Conservation (phyloP, 2,888 invertebrate species). For the Dascillus cervinus region DNA sequence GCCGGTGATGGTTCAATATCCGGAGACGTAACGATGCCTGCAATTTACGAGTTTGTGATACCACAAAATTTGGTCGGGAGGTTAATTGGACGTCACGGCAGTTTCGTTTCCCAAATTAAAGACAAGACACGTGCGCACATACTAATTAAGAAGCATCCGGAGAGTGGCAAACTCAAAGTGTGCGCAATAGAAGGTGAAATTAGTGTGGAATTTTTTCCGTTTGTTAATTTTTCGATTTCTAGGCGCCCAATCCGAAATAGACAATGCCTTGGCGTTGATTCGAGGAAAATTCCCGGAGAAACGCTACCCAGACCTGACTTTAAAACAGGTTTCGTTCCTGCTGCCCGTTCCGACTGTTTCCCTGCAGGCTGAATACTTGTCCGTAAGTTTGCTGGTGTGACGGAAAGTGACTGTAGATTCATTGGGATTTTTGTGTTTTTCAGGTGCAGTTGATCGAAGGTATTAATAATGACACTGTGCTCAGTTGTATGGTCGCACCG, state of each 20-base stretch:
- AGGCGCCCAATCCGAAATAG: constrained; percentile 72
- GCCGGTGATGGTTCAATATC: constrained; percentile 43
- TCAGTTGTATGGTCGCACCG: constrained; percentile 79
- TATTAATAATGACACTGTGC: constrained; percentile 85
- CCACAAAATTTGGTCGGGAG: constrained; percentile 73
- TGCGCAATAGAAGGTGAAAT: constrained; percentile 72
- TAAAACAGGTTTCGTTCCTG: constrained; percentile 50
- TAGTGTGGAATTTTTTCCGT: background rate
- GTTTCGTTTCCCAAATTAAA: constrained; percentile 74
- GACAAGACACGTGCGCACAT: constrained; percentile 71
- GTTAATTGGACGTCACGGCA: constrained; percentile 78
- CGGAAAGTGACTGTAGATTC: constrained; percentile 1
- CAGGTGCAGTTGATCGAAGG: constrained; percentile 84
- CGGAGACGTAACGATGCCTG: constrained; percentile 33
- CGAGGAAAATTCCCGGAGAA: constrained; percentile 77
- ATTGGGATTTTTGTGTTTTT: constrained; percentile 24
- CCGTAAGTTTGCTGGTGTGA: constrained; percentile 28
- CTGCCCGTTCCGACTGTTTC: constrained; percentile 32
- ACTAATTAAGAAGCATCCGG: constrained; percentile 69
- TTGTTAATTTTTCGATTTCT: constrained; percentile 19
- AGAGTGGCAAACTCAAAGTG: constrained; percentile 65
- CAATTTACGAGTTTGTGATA: constrained; percentile 65
- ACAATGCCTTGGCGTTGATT: constrained; percentile 75
- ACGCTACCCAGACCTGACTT: constrained; percentile 70
- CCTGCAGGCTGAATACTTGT: constrained; percentile 33